Evolutionary conservation across 2,797 vertebrate genomes (phyloP), one percentile per base, ranked within the genome.

Genomic region (Tokudaia tokunoshimensis): DNA sequence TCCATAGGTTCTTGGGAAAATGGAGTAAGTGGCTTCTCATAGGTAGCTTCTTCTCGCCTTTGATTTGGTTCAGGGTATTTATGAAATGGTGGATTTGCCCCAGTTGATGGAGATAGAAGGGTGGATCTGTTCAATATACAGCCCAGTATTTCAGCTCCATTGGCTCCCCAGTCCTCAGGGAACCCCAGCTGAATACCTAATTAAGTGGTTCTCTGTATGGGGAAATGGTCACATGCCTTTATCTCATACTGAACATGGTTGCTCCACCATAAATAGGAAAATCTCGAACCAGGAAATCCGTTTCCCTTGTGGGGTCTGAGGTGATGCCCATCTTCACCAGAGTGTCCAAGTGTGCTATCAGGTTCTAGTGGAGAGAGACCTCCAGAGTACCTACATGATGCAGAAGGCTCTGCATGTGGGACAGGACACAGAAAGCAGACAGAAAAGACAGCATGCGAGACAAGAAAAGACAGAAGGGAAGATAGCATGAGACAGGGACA

Each of bases 1-100:
- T 52, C n/a, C 95, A 67, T 47, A 41, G 44, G 14, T 87, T 94
- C 34, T 70, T 6, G 74, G 94, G 90, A 80, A 94, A 95, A 97
- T 50, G 15, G 75, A 91, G 63, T 61, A 65, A 34, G 12, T 20
- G 13, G 11, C 91, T 83, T 96, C 70, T 84, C 20, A 24, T 13
- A 55, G 59, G 24, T 47, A 41, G 12, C 79, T 72, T 24, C 34
- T 55, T 6, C 3, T 3, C 31, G 29, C 52, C 8, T 11, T 9
- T 15, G 3, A 1, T 57, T 91, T 76, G 61, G 26, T 87, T 89
- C 79, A 52, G 34, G 29, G 29, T 72, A 44, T 57, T 61, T 85
- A 78, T 52, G 14, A 81, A 87, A 84, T 19, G 61, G 90, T 75
- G 24, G 34, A 50, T 91, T 90, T 88, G 70, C 44, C n/a, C 47